Evolutionary conservation across 2,113 vertebrate species (phyloP), one percentile per base, ranked within the genome.

Genomic region (Siphamia tubifer): DNA sequence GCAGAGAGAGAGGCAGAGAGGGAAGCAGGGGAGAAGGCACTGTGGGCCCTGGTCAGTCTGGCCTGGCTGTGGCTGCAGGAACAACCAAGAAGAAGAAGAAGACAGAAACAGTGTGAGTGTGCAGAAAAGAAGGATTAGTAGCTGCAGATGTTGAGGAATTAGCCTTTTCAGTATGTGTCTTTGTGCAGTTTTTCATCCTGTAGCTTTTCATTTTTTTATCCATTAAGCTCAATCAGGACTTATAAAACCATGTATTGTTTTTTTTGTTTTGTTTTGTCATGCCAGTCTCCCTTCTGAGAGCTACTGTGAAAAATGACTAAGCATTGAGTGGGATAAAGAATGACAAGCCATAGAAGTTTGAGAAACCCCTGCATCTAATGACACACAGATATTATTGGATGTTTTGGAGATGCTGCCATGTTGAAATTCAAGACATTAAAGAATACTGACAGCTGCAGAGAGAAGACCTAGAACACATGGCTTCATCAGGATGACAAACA

Each of bases 11-110:
- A 94, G 60, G 94, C 95, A 86, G 95, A 94, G 89, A 98, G 97
- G 83, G 94, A 94, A 57, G 95, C 94, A 9, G 95, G 94, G 90
- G 95, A 96, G 93, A 98, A 99, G 94, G 95, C 96, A 97, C 96
- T 98, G 93, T 96, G 96, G 81, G 95, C 95, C 95, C 96, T 92
- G 40, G 94, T 98, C 93, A 98, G 91, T 92, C 94, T 91, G 90
- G 93, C 93, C 90, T 95, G 94, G 91, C 93, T 96, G 51, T 3
- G 5, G 74, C 82, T 85, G 78, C 44, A 79, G 67, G 45, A 76
- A 58, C 35, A 52, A 9, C 23, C 25, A 13, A 63, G 20, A 16
- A n/a, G 55, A 20, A 30, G 21, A 24, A 4, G 24, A 7, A 39
- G 15, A 40, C 10, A 30, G 35, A 20, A 56, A 19, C 48, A 54